Conservation (phyloP, 2,797 vertebrate species). For the Lophotriccus pileatus region DNA sequence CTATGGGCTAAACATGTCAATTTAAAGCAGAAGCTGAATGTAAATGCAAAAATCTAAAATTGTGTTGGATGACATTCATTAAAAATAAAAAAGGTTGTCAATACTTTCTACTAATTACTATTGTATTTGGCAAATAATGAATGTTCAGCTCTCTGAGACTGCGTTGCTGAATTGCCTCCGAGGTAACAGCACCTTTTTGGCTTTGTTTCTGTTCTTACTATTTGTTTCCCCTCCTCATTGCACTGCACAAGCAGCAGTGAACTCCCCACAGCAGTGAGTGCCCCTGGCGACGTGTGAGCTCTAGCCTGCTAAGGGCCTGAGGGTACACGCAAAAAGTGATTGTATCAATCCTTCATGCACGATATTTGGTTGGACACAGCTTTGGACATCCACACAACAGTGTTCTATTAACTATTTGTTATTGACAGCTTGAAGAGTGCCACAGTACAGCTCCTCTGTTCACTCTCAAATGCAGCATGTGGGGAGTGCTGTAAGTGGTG, state of each 20-base stretch:
- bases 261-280: not conserved
- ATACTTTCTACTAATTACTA: not conserved
- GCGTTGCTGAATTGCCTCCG: not conserved
- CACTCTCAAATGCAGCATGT: no score
- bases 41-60: not conserved
- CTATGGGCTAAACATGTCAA: not conserved
- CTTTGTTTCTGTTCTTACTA: not conserved
- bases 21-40: not conserved
- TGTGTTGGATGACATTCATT: not conserved
- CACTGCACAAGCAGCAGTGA: fast-evolving
- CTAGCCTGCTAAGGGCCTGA: not conserved
- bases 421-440: not conserved
- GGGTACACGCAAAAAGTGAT: not conserved
- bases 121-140: not conserved
- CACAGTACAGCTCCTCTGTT: not conserved
- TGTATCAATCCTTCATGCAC: not conserved
- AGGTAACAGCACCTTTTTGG: not conserved
- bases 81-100: not conserved
- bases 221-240: not conserved
- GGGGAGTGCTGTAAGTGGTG: fast-evolving
- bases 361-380: not conserved
- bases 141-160: not conserved
- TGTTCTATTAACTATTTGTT: not conserved
- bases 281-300: not conserved
- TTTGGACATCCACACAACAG: not conserved